Evolutionary conservation across 2,888 invertebrate genomes (phyloP).

Genomic region (Leucophenga montana): DNA sequence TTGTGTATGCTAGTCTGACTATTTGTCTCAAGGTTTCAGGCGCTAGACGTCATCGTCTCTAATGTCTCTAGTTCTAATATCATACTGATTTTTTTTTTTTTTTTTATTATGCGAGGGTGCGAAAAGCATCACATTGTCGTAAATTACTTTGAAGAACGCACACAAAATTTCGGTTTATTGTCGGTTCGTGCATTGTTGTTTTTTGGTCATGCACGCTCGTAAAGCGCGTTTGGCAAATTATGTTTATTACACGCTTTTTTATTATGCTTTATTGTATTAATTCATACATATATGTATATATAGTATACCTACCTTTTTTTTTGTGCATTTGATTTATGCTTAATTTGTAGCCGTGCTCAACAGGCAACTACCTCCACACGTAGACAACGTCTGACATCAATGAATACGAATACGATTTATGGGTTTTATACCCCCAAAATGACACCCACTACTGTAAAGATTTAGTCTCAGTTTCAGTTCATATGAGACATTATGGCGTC

Average conservation of each 20-base stretch:
- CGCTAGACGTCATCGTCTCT: too few relatives aligned
- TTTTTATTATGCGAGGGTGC: neutral
- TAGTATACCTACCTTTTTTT: too few relatives aligned
- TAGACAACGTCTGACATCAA: too few relatives aligned
- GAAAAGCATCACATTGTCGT: too few relatives aligned
- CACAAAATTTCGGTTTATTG: conserved; percentile 4
- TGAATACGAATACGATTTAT: conserved; percentile 5
- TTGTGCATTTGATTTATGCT: conserved; percentile 9
- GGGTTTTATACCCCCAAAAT: conserved; percentile 13
- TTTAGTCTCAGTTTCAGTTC: too few relatives aligned
- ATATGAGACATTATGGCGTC: conserved; percentile 34
- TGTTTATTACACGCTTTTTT: conserved; percentile 1
- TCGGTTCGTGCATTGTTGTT: neutral
- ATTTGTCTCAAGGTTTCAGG: too few relatives aligned
- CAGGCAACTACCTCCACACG: too few relatives aligned
- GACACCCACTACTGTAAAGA: neutral
- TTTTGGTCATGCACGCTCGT: conserved; percentile 10
- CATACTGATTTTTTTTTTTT: neutral
- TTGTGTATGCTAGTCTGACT: too few relatives aligned
- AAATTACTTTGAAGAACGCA: neutral
- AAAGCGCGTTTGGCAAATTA: neutral
- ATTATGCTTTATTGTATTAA: neutral
- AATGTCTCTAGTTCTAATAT: too few relatives aligned
- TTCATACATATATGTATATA: neutral
- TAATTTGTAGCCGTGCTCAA: neutral